A percentile compares a stretch with the other conserved stretches of the same genome.
phyloP scores from a whole-genome alignment of 2,113 vertebrate species.

The Donacobius atricapilla region DNA sequence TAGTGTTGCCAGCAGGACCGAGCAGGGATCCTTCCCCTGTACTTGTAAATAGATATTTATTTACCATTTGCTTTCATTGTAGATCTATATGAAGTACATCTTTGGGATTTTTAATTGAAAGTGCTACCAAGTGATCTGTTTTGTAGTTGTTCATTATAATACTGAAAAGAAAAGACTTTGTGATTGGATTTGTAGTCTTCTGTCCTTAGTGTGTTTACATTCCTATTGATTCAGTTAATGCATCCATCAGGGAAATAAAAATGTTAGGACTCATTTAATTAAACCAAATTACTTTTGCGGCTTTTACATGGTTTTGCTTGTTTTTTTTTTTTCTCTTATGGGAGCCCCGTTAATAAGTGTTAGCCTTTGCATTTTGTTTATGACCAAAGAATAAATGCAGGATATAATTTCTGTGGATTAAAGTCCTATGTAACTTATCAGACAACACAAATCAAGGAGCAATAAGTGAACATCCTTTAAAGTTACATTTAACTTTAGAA shows the following conservation, averaged over 20 bases:
- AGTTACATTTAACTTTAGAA: not conserved
- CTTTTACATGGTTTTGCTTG: constrained; percentile 32
- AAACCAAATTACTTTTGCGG: constrained; percentile 54
- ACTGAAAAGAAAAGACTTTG: constrained; percentile 6
- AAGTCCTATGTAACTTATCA: not conserved
- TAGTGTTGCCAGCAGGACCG: not conserved
- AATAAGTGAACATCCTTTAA: not conserved
- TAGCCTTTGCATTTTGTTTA: not conserved
- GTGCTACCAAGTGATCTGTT: not conserved
- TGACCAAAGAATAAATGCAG: not conserved
- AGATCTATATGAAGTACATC: not conserved
- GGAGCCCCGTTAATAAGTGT: not conserved
- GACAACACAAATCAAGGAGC: not conserved
- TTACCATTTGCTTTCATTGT: not conserved
- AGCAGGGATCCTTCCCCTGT: not conserved
- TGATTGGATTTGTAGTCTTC: constrained; percentile 43
- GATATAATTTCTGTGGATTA: not conserved
- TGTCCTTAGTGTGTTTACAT: not conserved
- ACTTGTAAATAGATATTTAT: not conserved
- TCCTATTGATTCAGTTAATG: constrained; percentile 60
- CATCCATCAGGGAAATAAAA: constrained; percentile 56
- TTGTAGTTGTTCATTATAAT: not conserved
- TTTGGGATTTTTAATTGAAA: constrained; percentile 1
- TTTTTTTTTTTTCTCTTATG: not conserved
- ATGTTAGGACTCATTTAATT: constrained; percentile 55